phyloP scores from a whole-genome alignment of 1,140 invertebrate genomes.

The Chironomus tepperi region DNA sequence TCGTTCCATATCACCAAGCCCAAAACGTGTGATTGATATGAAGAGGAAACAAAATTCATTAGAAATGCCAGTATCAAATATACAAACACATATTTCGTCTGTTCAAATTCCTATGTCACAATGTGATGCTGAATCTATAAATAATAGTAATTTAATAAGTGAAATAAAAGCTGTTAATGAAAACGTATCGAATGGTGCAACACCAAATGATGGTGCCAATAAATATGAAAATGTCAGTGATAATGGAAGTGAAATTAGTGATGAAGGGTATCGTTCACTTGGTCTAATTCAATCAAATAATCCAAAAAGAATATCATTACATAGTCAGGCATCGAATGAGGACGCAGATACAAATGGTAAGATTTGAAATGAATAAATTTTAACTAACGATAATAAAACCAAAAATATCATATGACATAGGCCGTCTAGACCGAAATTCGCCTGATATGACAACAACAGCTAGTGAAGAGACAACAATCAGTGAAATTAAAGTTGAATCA shows the following conservation, averaged over 20 bases:
- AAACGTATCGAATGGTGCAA: conserved; percentile 31
- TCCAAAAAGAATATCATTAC: conserved; percentile 52
- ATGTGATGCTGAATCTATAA: conserved; percentile 25
- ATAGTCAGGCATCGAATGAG: conserved; percentile 56
- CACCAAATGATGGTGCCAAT: conserved; percentile 36
- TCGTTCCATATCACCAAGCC: conserved; percentile 42
- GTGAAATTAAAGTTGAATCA: not conserved
- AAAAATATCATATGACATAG: conserved; percentile 7
- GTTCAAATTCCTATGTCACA: conserved; percentile 34
- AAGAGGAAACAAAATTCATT: conserved; percentile 36
- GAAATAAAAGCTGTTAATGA: conserved; percentile 28
- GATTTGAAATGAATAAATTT: conserved; percentile 28
- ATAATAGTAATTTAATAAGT: conserved; percentile 29
- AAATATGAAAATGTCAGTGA: conserved; percentile 58
- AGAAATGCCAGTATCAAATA: conserved; percentile 28
- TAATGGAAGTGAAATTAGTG: conserved; percentile 76
- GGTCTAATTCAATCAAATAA: conserved; percentile 54
- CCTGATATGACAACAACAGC: conserved; percentile 1
- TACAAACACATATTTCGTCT: conserved; percentile 31
- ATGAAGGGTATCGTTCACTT: conserved; percentile 76
- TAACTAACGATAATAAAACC: not conserved
- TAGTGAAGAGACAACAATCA: not conserved
- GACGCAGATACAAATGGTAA: conserved; percentile 58
- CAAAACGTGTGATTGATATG: conserved; percentile 35
- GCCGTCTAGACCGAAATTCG: conserved; percentile 10